Evolutionary conservation across 2,113 vertebrate genomes (phyloP).

Genomic region (Monopterus albus): DNA sequence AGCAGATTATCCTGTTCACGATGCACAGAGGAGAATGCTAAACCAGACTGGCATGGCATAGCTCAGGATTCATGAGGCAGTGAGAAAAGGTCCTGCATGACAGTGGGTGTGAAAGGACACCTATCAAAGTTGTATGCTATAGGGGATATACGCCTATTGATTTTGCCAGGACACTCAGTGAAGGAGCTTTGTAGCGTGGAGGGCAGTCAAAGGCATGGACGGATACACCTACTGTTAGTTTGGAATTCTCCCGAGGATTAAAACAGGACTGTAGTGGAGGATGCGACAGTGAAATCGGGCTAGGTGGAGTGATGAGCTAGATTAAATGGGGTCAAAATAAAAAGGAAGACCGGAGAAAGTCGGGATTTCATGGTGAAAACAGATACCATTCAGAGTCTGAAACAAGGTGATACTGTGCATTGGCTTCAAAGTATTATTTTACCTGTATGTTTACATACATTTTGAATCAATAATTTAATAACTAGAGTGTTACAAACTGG

Average conservation of each 20-base stretch:
- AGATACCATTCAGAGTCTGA: neutral
- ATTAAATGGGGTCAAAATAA: constrained; percentile 13
- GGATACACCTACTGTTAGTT: constrained; percentile 27
- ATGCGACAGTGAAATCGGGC: neutral
- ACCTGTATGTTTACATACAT: too few species aligned
- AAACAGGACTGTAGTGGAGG: constrained; percentile 18
- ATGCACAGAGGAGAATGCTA: constrained; percentile 32
- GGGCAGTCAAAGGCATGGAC: constrained; percentile 63
- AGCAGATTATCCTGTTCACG: constrained; percentile 16
- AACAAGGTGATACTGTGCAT: too few species aligned
- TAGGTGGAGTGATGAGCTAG: constrained; percentile 7
- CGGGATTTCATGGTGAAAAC: too few species aligned
- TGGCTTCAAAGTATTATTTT: too few species aligned
- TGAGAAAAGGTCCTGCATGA: constrained; percentile 36
- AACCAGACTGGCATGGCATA: constrained; percentile 3
- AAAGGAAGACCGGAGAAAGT: neutral
- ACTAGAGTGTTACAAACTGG: too few species aligned
- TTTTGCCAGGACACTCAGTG: constrained; percentile 41
- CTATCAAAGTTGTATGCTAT: constrained; percentile 56
- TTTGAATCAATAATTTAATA: too few species aligned
- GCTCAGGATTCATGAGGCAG: constrained; percentile 29
- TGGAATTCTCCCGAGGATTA: constrained; percentile 29
- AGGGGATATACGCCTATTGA: constrained; percentile 65
- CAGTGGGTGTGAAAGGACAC: constrained; percentile 54
- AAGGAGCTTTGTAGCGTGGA: constrained; percentile 52